Base-by-base conservation (phyloP, 2,888 invertebrate species). In the Cheilosia grossa region DNA sequence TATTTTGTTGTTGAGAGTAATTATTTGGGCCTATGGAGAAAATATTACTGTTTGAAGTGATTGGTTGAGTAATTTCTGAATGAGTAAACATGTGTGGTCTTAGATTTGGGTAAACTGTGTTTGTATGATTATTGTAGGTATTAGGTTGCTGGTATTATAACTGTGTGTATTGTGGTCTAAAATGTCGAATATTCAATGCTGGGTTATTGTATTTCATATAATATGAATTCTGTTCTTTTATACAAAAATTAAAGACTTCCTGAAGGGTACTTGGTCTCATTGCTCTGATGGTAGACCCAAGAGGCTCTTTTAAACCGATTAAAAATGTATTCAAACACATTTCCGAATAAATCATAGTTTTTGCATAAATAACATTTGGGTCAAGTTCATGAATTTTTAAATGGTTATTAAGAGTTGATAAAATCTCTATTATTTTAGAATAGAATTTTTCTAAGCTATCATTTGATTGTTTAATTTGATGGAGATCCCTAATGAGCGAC, bases 291-390 rank as follows among this genome's bases (percentile, higher is more conserved):
- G 37, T 66, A 1, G 51, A 10, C 19, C 21, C 64, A 9, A 37
- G n/a, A 4, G 51, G 66, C 15, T 64, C 49, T 21, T 15, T 49
- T 30, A 33, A 49, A 30, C 61, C 61, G 21, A 17, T 19, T 2
- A 64, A 17, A 64, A 49, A 64, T 13, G 64, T 51, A 17, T 64
- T 64, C 37, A 64, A 51, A n/a, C 37, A 49, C 6, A 64, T 49
- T 15, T 64, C 49, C 13, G 30, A 30, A 33, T 64, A 64, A n/a
- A 51, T n/a, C 2, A 15, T 33, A 15, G 13, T 37, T 21, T 53
- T 66, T n/a, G 51, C 66, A 15, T 19, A 6, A 33, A 40, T 21
- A 1, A 53, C 66, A 6, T 66, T 51, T 4, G 21, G 9, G 9
- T 40, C 10, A 9, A 21, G n/a, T 37, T 37, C 37, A 58, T 21